Conservation (phyloP, 2,888 invertebrate genomes). For the Cyrtodaria siliqua region DNA sequence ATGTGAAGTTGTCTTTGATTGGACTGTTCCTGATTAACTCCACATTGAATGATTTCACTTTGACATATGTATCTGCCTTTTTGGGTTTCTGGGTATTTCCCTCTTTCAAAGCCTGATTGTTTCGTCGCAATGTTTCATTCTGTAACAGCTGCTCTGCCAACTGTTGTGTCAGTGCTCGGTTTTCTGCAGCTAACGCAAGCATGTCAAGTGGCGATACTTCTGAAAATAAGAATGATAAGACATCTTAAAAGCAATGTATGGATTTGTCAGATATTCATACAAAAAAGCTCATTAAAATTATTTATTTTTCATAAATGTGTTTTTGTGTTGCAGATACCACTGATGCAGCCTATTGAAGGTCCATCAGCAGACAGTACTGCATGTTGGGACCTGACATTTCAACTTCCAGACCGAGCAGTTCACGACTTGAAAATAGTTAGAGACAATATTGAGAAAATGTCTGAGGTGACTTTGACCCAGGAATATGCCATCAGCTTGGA, state of each 20-base stretch:
- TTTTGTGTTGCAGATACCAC: background rate
- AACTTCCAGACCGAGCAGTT: background rate
- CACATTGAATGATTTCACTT: background rate
- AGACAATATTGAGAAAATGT: background rate
- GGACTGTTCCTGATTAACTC: slow-evolving; percentile 1
- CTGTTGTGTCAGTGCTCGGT: slow-evolving; percentile 6
- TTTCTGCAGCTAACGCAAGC: slow-evolving; percentile 36
- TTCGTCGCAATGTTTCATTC: slow-evolving; percentile 1
- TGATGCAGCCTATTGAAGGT: background rate
- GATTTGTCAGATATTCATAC: too few relatives aligned
- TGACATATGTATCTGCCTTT: too few relatives aligned
- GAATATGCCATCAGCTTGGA: slow-evolving; percentile 7
- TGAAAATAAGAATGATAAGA: slow-evolving; percentile 22
- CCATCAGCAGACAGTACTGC: background rate
- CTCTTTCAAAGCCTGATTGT: background rate
- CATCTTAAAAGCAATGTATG: too few relatives aligned
- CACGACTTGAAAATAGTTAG: background rate
- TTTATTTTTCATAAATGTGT: background rate
- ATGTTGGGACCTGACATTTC: slow-evolving; percentile 6
- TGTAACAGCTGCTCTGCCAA: slow-evolving; percentile 6
- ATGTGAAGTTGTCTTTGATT: slow-evolving; percentile 18
- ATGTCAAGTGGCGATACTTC: slow-evolving; percentile 27
- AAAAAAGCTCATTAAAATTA: too few relatives aligned
- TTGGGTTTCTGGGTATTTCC: too few relatives aligned
- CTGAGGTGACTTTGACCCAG: background rate